Percentiles rank a stretch among this genome's conserved stretches.
phyloP scores from a whole-genome alignment of 1,140 invertebrate genomes.

The Trinorchestia longiramus region DNA sequence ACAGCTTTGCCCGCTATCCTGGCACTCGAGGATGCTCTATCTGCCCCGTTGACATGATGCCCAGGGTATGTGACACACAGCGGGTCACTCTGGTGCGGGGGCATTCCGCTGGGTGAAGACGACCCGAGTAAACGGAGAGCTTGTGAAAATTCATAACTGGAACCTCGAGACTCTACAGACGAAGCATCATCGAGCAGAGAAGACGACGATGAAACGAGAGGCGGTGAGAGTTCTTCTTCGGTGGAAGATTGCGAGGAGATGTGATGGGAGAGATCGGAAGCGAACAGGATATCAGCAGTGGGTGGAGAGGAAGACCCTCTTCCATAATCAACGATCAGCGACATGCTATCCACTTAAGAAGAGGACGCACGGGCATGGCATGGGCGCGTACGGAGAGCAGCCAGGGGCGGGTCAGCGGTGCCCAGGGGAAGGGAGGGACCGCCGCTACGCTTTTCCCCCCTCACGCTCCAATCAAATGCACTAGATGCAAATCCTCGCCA shows the following conservation, averaged over 20 bases:
- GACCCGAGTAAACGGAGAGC: not conserved
- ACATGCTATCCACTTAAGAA: conserved; percentile 22
- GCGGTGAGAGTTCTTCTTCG: conserved; percentile 22
- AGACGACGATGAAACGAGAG: not conserved
- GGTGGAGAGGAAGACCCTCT: not conserved
- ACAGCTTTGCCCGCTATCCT: conserved; percentile 22
- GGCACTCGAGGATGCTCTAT: not conserved
- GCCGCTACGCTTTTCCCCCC: not conserved
- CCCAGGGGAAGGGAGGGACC: not conserved
- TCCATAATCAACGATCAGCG: conserved; percentile 29
- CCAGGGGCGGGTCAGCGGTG: not conserved
- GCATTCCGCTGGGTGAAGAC: not conserved
- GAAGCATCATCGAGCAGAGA: not conserved
- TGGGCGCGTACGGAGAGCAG: not conserved
- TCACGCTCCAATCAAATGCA: not conserved
- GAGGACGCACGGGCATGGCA: not conserved
- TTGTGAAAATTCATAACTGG: not conserved
- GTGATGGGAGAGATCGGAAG: not conserved
- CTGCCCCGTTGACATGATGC: not conserved
- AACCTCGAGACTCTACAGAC: not conserved
- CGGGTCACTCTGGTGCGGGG: not conserved
- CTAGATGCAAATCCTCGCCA: not conserved
- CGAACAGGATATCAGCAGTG: conserved; percentile 32
- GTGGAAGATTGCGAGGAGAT: not conserved
- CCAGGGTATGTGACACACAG: not conserved